Evolutionary conservation across 2,113 vertebrate genomes (phyloP).

Genomic region (Oceanites oceanicus): DNA sequence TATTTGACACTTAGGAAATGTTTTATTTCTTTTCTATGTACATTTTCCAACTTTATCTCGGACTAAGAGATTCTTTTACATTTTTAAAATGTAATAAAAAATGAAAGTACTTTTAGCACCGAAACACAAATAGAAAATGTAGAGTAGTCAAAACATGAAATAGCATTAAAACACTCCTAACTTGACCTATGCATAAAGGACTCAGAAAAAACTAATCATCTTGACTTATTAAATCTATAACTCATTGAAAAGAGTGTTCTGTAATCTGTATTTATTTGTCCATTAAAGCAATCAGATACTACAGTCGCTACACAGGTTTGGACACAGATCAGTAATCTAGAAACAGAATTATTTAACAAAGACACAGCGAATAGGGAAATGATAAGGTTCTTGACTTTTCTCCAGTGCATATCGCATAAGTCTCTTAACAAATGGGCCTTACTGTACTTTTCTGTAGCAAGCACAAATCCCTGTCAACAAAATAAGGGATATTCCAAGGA

Average conservation of each 20-base stretch:
- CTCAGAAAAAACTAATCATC: not conserved
- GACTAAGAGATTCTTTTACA: not conserved
- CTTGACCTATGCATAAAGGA: not conserved
- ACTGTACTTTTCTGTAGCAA: not conserved
- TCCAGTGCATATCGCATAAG: not conserved
- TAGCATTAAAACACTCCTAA: not conserved
- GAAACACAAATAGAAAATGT: not conserved
- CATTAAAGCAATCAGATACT: not conserved
- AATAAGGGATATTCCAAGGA: not conserved
- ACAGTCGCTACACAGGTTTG: not conserved
- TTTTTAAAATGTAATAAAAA: not conserved
- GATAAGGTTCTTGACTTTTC: not conserved
- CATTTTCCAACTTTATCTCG: not conserved
- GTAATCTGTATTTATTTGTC: not conserved
- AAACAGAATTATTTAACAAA: not conserved
- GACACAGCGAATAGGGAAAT: not conserved
- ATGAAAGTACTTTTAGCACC: not conserved
- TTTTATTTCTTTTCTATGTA: not conserved
- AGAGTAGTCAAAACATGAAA: not conserved
- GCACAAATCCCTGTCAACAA: not conserved
- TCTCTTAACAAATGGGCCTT: not conserved
- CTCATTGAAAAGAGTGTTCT: not conserved
- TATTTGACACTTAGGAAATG: not conserved
- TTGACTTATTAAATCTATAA: not conserved
- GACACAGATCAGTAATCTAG: not conserved